Conservation (phyloP, 2,888 invertebrate species). For the Priocnemis perturbator region DNA sequence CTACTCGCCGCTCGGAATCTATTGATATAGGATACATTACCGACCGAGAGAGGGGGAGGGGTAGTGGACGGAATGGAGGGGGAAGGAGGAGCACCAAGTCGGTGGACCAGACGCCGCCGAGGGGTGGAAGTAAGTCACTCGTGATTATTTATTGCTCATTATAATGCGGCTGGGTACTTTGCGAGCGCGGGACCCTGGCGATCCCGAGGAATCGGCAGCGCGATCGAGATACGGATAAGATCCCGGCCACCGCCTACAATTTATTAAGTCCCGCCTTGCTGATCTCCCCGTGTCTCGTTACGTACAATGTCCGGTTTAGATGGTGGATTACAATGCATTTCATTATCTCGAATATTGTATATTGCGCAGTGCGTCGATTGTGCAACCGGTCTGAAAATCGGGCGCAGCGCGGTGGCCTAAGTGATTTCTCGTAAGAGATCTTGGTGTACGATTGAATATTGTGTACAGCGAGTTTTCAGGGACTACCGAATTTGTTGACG, state of each 20-base stretch:
- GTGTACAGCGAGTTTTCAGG: too few species aligned
- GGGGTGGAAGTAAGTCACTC: conserved; percentile 52
- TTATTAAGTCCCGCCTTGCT: conserved; percentile 60
- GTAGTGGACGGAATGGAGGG: conserved; percentile 4
- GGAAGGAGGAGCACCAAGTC: conserved; percentile 1
- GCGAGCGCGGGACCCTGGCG: conserved; percentile 37
- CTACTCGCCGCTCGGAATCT: conserved; percentile 26
- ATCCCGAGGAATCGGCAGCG: conserved; percentile 61
- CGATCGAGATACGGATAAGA: conserved; percentile 63
- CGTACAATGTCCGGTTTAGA: not conserved
- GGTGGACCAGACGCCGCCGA: conserved; percentile 23
- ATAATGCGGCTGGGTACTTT: conserved; percentile 57
- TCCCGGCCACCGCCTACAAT: conserved; percentile 62
- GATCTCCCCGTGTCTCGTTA: conserved; percentile 21
- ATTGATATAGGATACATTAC: conserved; percentile 36
- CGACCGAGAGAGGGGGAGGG: conserved; percentile 1
- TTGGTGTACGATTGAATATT: too few species aligned
- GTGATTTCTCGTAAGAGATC: too few species aligned
- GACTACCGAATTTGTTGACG: too few species aligned
- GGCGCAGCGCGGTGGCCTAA: not conserved
- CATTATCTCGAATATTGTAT: too few species aligned
- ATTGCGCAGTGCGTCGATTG: too few species aligned
- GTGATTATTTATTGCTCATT: conserved; percentile 71
- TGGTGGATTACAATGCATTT: not conserved
- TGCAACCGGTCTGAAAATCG: too few species aligned